These are phyloP conservation scores for Taxidea taxus DNA, from an alignment of 2,113 vertebrate species.

Conservation along the genomic window DNA sequence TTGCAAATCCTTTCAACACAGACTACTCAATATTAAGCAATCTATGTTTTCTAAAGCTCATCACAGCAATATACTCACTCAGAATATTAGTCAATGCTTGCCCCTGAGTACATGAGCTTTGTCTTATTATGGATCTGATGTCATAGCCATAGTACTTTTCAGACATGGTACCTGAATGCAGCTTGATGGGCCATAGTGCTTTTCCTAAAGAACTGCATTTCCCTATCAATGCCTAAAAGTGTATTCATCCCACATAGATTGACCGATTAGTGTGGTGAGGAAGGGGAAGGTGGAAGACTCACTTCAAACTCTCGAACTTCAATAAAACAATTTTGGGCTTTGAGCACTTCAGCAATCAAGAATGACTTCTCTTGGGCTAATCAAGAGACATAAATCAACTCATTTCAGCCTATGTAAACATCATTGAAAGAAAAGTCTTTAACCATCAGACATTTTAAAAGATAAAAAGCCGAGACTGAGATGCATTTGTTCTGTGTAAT, in stretches of 20 bases:
- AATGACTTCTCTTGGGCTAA: neutral
- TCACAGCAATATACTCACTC: neutral
- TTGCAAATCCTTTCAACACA: neutral
- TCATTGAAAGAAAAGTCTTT: neutral
- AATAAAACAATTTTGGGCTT: neutral
- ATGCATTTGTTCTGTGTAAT: neutral
- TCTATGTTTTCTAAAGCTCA: neutral
- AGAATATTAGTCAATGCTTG: neutral
- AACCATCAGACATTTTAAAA: neutral
- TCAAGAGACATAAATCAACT: neutral
- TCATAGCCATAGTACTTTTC: neutral
- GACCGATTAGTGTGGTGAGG: neutral
- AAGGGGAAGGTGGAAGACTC: neutral
- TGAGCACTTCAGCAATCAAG: neutral
- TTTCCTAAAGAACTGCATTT: neutral
- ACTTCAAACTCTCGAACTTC: neutral
- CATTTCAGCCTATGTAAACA: neutral
- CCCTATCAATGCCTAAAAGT: neutral
- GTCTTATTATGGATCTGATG: neutral
- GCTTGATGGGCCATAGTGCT: neutral
- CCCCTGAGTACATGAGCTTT: neutral
- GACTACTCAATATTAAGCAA: neutral
- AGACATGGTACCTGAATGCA: neutral
- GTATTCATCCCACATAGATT: neutral
- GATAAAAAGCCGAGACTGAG: neutral